Conservation (phyloP, 1,140 invertebrate genomes). For the Cepaea nemoralis region DNA sequence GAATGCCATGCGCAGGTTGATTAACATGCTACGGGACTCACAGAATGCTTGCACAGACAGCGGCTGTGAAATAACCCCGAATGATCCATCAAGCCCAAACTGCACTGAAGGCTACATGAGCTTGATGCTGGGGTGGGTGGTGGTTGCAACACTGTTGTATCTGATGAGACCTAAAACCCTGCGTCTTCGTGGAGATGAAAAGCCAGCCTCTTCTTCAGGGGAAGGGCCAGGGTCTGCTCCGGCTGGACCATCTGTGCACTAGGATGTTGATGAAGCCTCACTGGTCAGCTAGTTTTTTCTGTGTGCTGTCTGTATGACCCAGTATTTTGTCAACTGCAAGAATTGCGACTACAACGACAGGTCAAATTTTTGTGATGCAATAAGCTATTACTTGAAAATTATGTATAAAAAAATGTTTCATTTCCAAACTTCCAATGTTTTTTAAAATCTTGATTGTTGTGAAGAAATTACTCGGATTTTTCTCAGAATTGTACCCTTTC, state of each 20-base stretch:
- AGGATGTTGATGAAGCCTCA: not conserved
- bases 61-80: conserved; percentile 34
- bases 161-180: conserved; percentile 32
- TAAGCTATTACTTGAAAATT: too few relatives aligned
- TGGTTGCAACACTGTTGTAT: conserved; percentile 37
- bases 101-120: conserved; percentile 37
- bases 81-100: conserved; percentile 8
- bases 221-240: not conserved
- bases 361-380: too few relatives aligned
- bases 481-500: too few relatives aligned
- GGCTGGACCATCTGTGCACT: not conserved
- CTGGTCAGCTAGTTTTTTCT: not conserved
- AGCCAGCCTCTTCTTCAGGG: conserved; percentile 35
- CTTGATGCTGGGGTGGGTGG: conserved; percentile 36
- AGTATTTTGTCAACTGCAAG: too few relatives aligned
- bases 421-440: too few relatives aligned
- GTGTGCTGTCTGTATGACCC: too few relatives aligned
- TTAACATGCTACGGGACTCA: conserved; percentile 76
- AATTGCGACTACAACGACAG: too few relatives aligned
- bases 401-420: too few relatives aligned
- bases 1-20: conserved; percentile 85
- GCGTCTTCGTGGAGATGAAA: conserved; percentile 22
- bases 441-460: too few relatives aligned
- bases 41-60: conserved; percentile 40
- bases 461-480: too few relatives aligned